Evolutionary conservation across 1,140 invertebrate species (phyloP).

Genomic region (Trissolcus basalis): DNA sequence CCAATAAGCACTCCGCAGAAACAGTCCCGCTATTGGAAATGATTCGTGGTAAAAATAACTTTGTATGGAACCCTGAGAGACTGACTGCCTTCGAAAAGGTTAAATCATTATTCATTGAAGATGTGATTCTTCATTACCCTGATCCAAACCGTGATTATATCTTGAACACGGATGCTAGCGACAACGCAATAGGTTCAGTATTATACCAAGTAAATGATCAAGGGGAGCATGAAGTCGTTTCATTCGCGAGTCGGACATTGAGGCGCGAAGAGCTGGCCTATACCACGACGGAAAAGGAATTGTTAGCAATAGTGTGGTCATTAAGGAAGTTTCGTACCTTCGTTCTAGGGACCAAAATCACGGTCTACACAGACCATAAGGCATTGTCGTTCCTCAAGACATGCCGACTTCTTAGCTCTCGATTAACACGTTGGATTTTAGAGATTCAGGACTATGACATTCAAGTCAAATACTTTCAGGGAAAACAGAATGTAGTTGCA

Average conservation of each 20-base stretch:
- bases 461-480: not conserved
- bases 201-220: conserved; percentile 3
- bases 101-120: conserved; percentile 13
- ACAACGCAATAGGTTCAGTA: conserved; percentile 14
- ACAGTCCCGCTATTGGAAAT: conserved; percentile 15
- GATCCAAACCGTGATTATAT: not conserved
- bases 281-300: too few species aligned
- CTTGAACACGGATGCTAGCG: conserved; percentile 14
- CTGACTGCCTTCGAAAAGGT: conserved; percentile 5
- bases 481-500: conserved; percentile 2
- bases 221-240: not conserved
- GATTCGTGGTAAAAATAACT: conserved; percentile 2
- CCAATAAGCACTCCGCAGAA: not conserved
- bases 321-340: too few species aligned
- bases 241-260: conserved; percentile 7
- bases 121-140: conserved; percentile 8
- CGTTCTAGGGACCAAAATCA: too few species aligned
- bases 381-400: conserved; percentile 6
- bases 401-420: not conserved
- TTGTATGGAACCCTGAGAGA: conserved; percentile 1
- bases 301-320: too few species aligned
- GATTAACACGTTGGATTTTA: conserved; percentile 7
- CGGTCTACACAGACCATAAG: too few species aligned
- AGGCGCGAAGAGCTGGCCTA: not conserved
- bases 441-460: conserved; percentile 7